Evolutionary conservation across 53 echinoderm and acorn worm species (phyloP).

Genomic region (Crossaster papposus): DNA sequence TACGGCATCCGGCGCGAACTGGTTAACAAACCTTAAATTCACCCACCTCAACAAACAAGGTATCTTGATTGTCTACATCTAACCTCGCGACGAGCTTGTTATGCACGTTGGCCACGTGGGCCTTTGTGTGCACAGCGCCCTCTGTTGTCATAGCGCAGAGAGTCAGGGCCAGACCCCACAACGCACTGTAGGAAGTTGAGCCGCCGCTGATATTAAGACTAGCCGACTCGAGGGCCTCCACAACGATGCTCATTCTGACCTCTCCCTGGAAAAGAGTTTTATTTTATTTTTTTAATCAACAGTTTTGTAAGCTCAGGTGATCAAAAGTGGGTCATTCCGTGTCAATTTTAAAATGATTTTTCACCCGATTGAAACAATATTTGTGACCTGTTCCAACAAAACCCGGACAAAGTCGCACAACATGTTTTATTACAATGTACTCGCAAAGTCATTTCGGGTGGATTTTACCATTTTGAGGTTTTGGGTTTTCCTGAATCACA

Average conservation of each 20-base stretch:
- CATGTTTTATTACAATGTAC: no score
- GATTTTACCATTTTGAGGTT: no score
- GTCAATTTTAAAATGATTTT: no score
- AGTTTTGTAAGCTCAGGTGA: not conserved
- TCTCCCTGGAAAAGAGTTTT: constrained; percentile 43
- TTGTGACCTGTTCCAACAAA: no score
- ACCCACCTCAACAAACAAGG: constrained; percentile 51
- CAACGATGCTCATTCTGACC: constrained; percentile 59
- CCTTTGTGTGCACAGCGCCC: constrained; percentile 62
- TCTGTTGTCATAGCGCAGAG: constrained; percentile 69
- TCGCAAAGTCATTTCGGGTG: no score
- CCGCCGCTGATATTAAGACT: constrained; percentile 1
- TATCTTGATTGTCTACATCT: constrained; percentile 25
- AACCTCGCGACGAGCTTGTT: constrained; percentile 56
- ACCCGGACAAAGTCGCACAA: no score
- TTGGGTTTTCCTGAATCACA: no score
- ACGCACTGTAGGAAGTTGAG: constrained; percentile 6
- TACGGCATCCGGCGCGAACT: no score
- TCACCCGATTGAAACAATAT: no score
- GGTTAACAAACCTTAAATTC: not conserved
- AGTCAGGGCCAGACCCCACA: constrained; percentile 63
- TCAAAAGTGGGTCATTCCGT: no score
- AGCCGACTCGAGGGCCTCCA: constrained; percentile 71
- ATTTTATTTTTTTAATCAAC: not conserved
- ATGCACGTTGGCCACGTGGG: constrained; percentile 64